Evolutionary conservation across 2,113 vertebrate species (phyloP).

Genomic region (Megaceryle torquata): DNA sequence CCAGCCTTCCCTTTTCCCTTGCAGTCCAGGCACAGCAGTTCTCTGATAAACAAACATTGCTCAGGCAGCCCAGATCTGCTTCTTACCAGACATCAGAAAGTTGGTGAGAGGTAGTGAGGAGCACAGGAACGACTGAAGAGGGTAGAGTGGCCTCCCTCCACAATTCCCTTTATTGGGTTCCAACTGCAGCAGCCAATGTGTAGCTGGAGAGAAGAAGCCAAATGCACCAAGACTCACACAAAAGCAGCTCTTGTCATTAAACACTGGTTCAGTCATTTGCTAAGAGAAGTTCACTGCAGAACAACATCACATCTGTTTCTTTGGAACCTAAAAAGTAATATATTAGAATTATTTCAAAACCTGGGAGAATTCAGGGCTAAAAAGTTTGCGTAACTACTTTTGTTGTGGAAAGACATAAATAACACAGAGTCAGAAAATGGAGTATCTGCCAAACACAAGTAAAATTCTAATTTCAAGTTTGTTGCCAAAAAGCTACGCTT

Average conservation of each 20-base stretch:
- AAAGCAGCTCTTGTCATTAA: not conserved
- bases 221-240: not conserved
- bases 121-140: not conserved
- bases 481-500: not conserved
- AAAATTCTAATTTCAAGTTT: not conserved
- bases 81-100: not conserved
- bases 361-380: not conserved
- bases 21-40: not conserved
- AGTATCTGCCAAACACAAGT: not conserved
- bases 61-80: not conserved
- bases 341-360: not conserved
- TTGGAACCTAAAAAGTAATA: not conserved
- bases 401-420: not conserved
- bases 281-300: not conserved
- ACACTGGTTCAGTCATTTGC: not conserved
- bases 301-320: not conserved
- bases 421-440: not conserved
- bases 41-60: not conserved
- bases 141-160: not conserved
- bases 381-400: not conserved
- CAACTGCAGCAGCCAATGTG: not conserved
- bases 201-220: not conserved
- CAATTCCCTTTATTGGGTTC: not conserved
- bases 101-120: not conserved
- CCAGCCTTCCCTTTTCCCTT: not conserved